These are phyloP conservation scores for Solea senegalensis DNA, from an alignment of 2,113 vertebrate genomes.

Conservation along the genomic window DNA sequence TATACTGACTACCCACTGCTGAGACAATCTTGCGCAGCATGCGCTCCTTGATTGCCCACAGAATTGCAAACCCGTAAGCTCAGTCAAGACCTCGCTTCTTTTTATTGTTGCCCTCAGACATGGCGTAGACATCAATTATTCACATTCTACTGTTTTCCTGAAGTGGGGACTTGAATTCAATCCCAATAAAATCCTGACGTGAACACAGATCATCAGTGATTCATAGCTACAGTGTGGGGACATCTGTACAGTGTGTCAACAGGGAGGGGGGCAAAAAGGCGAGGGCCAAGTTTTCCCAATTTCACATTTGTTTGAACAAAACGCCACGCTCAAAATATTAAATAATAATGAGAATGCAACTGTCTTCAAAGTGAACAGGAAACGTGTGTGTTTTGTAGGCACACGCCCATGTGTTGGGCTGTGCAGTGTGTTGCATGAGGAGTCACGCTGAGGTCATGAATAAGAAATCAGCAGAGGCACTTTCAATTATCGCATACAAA, in stretches of 20 bases:
- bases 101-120: conserved; percentile 38
- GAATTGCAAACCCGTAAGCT: conserved; percentile 36
- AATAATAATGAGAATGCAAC: conserved; percentile 37
- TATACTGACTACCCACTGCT: conserved; percentile 2
- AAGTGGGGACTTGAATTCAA: conserved; percentile 46
- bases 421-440: background rate
- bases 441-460: conserved; percentile 44
- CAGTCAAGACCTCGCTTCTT: conserved; percentile 19
- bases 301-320: conserved; percentile 3
- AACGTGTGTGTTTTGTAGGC: conserved; percentile 4
- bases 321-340: conserved; percentile 4
- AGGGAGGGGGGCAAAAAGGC: background rate
- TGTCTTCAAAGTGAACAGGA: conserved; percentile 22
- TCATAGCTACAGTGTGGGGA: background rate
- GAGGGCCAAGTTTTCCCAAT: background rate
- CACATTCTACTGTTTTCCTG: conserved; percentile 33
- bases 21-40: conserved; percentile 1
- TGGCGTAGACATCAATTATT: conserved; percentile 49
- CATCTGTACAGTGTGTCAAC: background rate
- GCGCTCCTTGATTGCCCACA: conserved; percentile 15
- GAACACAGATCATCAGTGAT: conserved; percentile 35
- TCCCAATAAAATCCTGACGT: conserved; percentile 25
- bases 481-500: conserved; percentile 22
- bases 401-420: background rate
- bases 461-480: conserved; percentile 44